Conservation (phyloP, 2,113 vertebrate species). For the Urocitellus parryii region DNA sequence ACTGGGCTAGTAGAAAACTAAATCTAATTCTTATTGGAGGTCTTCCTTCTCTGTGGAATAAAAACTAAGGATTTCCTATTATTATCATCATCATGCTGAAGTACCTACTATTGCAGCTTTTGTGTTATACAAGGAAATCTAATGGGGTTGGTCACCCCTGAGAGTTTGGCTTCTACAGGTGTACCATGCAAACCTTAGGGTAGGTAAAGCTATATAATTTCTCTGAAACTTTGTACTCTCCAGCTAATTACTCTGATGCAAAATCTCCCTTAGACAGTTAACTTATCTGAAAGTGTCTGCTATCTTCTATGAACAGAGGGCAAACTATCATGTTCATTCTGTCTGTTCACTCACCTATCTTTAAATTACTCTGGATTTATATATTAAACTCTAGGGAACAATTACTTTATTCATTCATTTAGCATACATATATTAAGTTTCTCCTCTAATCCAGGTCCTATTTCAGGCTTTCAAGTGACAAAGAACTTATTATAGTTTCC, state of each 20-base stretch:
- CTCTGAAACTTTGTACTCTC: conserved; percentile 65
- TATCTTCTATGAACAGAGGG: conserved; percentile 57
- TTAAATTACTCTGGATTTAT: conserved; percentile 30
- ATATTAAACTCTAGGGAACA: background rate
- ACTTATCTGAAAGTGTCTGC: conserved; percentile 53
- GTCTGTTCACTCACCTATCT: conserved; percentile 31
- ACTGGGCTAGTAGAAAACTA: background rate
- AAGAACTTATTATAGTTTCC: background rate
- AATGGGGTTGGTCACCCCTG: background rate
- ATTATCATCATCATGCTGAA: background rate
- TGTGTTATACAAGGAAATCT: background rate
- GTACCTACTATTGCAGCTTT: background rate
- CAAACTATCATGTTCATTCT: conserved; percentile 38
- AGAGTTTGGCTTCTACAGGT: background rate
- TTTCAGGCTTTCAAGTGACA: conserved; percentile 9
- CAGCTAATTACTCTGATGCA: conserved; percentile 43
- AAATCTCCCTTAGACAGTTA: conserved; percentile 44
- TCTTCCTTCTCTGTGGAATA: background rate
- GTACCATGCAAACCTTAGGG: background rate
- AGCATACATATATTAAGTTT: background rate
- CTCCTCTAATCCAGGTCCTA: background rate
- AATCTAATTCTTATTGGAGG: background rate
- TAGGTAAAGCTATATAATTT: background rate
- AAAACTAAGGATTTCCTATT: background rate
- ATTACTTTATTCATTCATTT: conserved; percentile 2